Conservation (phyloP, 2,113 vertebrate genomes). For the Girardinichthys multiradiatus region DNA sequence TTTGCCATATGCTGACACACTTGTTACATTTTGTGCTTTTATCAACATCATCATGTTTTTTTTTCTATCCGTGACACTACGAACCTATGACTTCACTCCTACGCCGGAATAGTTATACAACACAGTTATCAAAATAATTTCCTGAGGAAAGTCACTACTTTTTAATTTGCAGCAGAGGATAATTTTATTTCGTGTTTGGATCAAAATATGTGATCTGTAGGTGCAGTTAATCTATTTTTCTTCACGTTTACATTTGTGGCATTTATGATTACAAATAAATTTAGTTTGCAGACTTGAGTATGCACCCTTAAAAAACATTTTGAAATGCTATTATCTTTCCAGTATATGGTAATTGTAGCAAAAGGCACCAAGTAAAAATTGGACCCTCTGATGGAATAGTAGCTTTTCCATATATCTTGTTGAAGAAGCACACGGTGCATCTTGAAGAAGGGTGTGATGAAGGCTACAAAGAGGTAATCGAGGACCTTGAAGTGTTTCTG, state of each 20-base stretch:
- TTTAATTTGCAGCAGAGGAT: background rate
- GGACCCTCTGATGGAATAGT: background rate
- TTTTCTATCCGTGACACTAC: background rate
- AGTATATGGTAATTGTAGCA: slow-evolving; percentile 1
- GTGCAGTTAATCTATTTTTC: background rate
- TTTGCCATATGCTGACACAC: background rate
- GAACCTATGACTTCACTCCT: background rate
- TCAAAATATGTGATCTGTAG: background rate
- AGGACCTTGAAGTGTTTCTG: slow-evolving; percentile 52
- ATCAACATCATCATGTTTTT: slow-evolving; percentile 5
- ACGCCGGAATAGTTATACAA: background rate
- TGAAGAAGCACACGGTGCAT: slow-evolving; percentile 13
- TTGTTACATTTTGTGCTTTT: slow-evolving; percentile 13
- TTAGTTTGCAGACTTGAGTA: background rate
- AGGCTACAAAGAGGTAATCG: slow-evolving; percentile 31
- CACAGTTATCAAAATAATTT: background rate
- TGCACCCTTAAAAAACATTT: background rate
- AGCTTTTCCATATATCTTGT: slow-evolving; percentile 6
- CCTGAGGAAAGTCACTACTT: background rate
- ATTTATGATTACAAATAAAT: background rate
- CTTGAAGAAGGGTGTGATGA: slow-evolving; percentile 22
- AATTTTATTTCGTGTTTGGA: background rate
- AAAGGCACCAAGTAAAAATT: slow-evolving; percentile 8
- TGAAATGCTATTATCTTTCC: background rate
- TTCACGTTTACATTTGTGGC: background rate